Evolutionary conservation across 2,888 invertebrate genomes (phyloP), one percentile per base, ranked within the genome.

Genomic region (Cheilosia urbana): DNA sequence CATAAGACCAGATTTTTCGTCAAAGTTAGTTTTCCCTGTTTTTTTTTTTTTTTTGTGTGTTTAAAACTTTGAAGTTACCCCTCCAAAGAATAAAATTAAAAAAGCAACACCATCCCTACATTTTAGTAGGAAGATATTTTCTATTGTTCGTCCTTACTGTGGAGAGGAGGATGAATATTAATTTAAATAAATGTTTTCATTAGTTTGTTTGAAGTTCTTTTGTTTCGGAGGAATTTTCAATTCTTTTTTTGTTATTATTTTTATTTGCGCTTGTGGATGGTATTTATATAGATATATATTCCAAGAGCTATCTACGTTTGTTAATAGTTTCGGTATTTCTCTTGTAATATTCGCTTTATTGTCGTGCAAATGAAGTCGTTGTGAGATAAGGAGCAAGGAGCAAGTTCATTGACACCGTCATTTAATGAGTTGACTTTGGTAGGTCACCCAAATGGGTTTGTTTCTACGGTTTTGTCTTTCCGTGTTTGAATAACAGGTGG

Each of bases 171-270:
- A 69, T 76, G 81, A 76, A 76, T 81, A 71, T 81, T 81, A 81
- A 81, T 76, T 81, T 76, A 58, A 81, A 81, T 75, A 76, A 81
- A 81, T 81, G 69, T 69, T 81, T 69, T 76, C 69, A 42, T 81
- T 69, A 71, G 69, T 76, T 81, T 69, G 63, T 58, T 69, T 34
- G 34, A 58, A 81, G 63, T 81, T 65, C 7, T 58, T 58, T 19
- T 80, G 40, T 62, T 49, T 62, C 53, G 15, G 4, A 27, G 21
- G 42, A 53, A 65, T 65, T 51, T 30, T 62, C 45, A 17, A 58
- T 63, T 63, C 45, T 77, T 69, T 49, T 58, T 24, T 27, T 24
- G 7, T 27, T 30, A 11, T n/a, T 42, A 24, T 24, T 51, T 51
- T 15, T 21, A 13, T 24, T 51, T 51, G 21, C 21, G 24, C 13